phyloP scores from a whole-genome alignment of 1,140 invertebrate genomes.

The Bemisia tabaci region DNA sequence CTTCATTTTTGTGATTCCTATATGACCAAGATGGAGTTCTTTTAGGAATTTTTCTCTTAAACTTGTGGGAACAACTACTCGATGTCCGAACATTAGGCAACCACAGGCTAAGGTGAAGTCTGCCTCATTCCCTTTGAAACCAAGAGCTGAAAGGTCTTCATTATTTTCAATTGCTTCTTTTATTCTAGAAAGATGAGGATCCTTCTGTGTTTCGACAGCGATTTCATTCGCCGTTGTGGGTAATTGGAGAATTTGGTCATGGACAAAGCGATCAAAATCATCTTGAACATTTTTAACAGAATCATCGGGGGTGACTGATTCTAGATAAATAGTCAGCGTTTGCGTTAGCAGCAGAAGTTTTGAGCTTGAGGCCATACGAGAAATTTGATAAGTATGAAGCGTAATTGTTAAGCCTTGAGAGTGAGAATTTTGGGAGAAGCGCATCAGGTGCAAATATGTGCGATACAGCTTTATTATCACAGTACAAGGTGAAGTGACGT shows the following conservation, averaged over 20 bases:
- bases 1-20: constrained; percentile 36
- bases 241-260: constrained; percentile 5
- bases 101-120: constrained; percentile 18
- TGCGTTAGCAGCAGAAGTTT: constrained; percentile 30
- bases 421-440: constrained; percentile 10
- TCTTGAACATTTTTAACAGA: constrained; percentile 6
- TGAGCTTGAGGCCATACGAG: constrained; percentile 27
- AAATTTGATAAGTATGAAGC: constrained; percentile 27
- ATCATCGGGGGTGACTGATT: constrained; percentile 5
- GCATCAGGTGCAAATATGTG: constrained; percentile 10
- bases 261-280: constrained; percentile 9
- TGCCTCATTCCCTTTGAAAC: constrained; percentile 13
- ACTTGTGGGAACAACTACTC: constrained; percentile 24
- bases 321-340: constrained; percentile 18
- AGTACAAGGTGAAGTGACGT: neutral
- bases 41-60: constrained; percentile 21
- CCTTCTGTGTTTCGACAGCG: neutral
- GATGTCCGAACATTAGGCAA: constrained; percentile 22
- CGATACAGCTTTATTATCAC: constrained; percentile 1
- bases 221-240: neutral
- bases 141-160: constrained; percentile 3
- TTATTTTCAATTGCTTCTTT: constrained; percentile 24
- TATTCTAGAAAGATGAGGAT: neutral
- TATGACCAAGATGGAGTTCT: constrained; percentile 32
- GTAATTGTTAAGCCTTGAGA: constrained; percentile 25